Conservation (phyloP, 2,888 invertebrate species). For the Bembecia ichneumoniformis region DNA sequence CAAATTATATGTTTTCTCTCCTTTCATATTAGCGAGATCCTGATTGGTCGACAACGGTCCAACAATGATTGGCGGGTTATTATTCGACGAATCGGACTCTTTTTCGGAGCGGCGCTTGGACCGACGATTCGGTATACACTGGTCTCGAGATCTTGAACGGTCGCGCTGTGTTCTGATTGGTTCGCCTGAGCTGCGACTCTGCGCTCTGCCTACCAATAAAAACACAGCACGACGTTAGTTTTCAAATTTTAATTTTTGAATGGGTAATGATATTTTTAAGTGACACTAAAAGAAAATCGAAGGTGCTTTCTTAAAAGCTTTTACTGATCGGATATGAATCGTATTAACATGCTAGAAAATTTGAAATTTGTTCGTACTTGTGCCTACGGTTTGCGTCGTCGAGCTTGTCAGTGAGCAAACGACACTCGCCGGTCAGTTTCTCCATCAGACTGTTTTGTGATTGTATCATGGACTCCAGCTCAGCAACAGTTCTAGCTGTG, state of each 20-base stretch:
- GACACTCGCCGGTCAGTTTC: constrained; percentile 91
- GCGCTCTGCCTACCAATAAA: constrained; percentile 72
- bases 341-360: constrained; percentile 45
- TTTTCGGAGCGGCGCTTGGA: constrained; percentile 65
- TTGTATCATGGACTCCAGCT: constrained; percentile 90
- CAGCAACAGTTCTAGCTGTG: constrained; percentile 89
- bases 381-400: constrained; percentile 90
- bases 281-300: background rate
- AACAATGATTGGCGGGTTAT: constrained; percentile 56
- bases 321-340: constrained; percentile 7
- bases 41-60: constrained; percentile 66
- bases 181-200: constrained; percentile 69
- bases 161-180: constrained; percentile 73
- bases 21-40: constrained; percentile 57
- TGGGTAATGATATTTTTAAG: constrained; percentile 47
- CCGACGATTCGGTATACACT: constrained; percentile 40
- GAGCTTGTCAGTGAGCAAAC: constrained; percentile 89
- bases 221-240: constrained; percentile 71
- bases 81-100: constrained; percentile 74
- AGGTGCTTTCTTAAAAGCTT: constrained; percentile 6
- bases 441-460: constrained; percentile 94
- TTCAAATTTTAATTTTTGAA: constrained; percentile 30
- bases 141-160: constrained; percentile 54
- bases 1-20: constrained; percentile 59
- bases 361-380: constrained; percentile 79